Evolutionary conservation across 2,113 vertebrate genomes (phyloP), one percentile per base, ranked within the genome.

Genomic region (Axis porcinus): DNA sequence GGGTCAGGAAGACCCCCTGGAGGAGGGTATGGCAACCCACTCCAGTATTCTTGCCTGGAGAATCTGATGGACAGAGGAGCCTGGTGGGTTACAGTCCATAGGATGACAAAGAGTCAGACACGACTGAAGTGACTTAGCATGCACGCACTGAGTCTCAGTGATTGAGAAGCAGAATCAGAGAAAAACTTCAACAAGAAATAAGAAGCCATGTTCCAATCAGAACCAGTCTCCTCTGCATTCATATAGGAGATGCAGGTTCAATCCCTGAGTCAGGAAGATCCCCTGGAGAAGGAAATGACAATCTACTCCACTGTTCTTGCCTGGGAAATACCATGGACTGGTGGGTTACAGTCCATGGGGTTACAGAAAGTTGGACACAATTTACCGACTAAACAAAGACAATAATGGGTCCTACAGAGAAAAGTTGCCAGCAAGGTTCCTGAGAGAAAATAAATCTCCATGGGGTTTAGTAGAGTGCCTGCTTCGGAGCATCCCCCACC

Each of bases 401-500:
- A 23, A 70, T 70, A 40, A 43, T 43, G 23, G 27, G 11, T 47
- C 19, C 27, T 67, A 91, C 43, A 64, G 58, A 85, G n/a, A 64
- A 50, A 82, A 58, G 1, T 30, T 11, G 11, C 47, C 3, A 23
- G 1, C 1, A 82, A 57, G 7, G 8, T 1, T 82, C 10, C 47
- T 33, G 19, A 74, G 25, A 54, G 79, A 67, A 88, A 7, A 58
- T n/a, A 90, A 84, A 84, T 64, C n/a, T 88, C 52, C 2, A 6
- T 2, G 17, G 57, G 4, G 45, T 64, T 79, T 50, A 36, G 33
- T 43, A 83, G 2, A 52, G n/a, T 6, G 1, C 16, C 50, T 78
- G 25, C 19, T 23, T 84, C 0, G 0, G 40, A 62, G 55, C 10
- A 2, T 1, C 21, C n/a, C 40, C 33, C 25, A 43, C 36, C 19